Evolutionary conservation across 2,113 vertebrate genomes (phyloP).

Genomic region (Larimichthys polyactis): DNA sequence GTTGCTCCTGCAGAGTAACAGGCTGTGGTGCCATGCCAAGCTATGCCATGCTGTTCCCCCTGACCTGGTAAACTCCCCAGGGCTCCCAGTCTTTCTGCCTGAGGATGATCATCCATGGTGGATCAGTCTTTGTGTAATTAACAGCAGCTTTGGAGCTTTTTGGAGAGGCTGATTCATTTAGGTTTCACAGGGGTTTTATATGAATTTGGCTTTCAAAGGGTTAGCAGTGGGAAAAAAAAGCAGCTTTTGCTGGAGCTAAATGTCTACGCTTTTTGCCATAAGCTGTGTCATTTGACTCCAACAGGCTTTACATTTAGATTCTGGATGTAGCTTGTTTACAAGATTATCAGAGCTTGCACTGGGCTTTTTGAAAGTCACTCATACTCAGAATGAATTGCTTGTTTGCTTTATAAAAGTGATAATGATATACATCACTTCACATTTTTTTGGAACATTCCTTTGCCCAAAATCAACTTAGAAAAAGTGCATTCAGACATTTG

Average conservation of each 20-base stretch:
- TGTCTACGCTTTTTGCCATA: constrained; percentile 24
- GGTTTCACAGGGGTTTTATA: constrained; percentile 32
- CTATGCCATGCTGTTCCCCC: constrained; percentile 43
- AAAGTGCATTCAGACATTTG: constrained; percentile 1
- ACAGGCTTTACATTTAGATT: constrained; percentile 36
- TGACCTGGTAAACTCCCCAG: constrained; percentile 58
- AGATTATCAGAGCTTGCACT: constrained; percentile 25
- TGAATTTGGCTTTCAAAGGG: constrained; percentile 52
- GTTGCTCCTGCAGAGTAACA: constrained; percentile 53
- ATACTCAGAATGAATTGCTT: not conserved
- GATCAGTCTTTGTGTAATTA: constrained; percentile 66
- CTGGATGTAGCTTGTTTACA: constrained; percentile 1
- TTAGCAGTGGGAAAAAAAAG: constrained; percentile 19
- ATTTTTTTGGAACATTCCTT: constrained; percentile 28
- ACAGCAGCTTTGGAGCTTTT: constrained; percentile 51
- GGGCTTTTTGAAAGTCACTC: constrained; percentile 23
- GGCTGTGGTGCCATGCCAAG: constrained; percentile 50
- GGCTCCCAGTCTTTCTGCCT: constrained; percentile 26
- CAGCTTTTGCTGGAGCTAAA: constrained; percentile 28
- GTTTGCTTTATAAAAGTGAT: not conserved
- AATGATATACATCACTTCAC: constrained; percentile 1
- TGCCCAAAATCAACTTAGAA: constrained; percentile 8
- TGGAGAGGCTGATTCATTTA: constrained; percentile 29
- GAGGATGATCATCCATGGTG: constrained; percentile 50
- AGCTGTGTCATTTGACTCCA: constrained; percentile 34